These are phyloP conservation scores for Hymenopus coronatus DNA, from an alignment of 2,888 invertebrate species.

Conservation along the genomic window DNA sequence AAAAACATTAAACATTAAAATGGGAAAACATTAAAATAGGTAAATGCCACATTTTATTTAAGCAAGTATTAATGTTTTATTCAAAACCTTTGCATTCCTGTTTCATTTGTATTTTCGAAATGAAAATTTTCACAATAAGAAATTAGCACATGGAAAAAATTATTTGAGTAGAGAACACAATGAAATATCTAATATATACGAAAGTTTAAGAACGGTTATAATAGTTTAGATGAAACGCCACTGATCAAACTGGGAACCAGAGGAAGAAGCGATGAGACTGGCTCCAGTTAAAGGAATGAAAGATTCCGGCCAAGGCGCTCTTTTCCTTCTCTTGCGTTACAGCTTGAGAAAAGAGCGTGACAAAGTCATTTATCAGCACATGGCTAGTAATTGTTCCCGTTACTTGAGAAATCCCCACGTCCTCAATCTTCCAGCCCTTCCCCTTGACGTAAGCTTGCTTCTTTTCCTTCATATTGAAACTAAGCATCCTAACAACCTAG, in stretches of 20 bases:
- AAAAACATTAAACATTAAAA: no score
- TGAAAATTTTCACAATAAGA: no score
- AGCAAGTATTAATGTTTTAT: fast-evolving
- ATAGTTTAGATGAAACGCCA: not conserved
- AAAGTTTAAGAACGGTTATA: no score
- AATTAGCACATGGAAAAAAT: no score
- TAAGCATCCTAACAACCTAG: not conserved
- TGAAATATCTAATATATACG: no score
- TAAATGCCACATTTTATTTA: no score
- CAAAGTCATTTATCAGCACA: conserved; percentile 24
- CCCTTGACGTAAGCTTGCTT: not conserved
- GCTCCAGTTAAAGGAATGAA: not conserved
- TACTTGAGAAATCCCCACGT: not conserved
- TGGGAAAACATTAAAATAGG: no score
- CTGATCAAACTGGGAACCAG: not conserved
- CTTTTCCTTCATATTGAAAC: not conserved
- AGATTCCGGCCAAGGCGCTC: not conserved
- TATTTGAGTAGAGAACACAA: no score
- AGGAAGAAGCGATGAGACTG: not conserved
- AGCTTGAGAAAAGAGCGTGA: not conserved
- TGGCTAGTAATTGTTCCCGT: conserved; percentile 22
- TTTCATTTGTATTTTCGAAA: no score
- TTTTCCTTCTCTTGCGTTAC: not conserved
- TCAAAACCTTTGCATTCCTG: no score
- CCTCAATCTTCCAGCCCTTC: not conserved